A percentile compares a stretch with the other conserved stretches of the same genome.
phyloP scores from a whole-genome alignment of 2,888 invertebrate genomes.

The Seira musarum region DNA sequence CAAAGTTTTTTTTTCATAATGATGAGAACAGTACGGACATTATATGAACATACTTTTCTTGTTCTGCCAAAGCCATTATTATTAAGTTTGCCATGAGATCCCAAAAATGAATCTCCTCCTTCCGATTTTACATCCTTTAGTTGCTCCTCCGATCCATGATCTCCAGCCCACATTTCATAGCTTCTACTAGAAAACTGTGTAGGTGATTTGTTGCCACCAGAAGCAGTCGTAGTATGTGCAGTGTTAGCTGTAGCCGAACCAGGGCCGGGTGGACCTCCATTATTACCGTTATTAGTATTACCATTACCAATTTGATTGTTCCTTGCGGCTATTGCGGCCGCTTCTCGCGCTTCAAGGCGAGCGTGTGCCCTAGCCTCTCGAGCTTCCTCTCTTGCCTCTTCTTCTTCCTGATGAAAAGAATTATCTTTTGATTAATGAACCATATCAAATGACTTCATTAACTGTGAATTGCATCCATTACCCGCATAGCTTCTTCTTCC shows the following conservation, averaged over 20 bases:
- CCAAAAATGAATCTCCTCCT: constrained; percentile 92
- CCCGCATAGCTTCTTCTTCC: constrained; percentile 89
- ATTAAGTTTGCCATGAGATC: constrained; percentile 67
- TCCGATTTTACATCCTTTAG: constrained; percentile 85
- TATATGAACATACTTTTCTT: constrained; percentile 96
- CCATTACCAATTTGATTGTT: too few species aligned
- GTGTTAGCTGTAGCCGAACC: not conserved
- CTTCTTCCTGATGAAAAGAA: constrained; percentile 87
- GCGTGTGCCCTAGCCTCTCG: constrained; percentile 77
- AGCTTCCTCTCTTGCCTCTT: constrained; percentile 82
- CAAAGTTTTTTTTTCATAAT: not conserved
- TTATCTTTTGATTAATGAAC: too few species aligned
- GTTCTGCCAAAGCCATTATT: constrained; percentile 76
- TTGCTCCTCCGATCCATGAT: constrained; percentile 90
- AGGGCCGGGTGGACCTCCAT: too few species aligned
- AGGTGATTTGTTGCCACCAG: constrained; percentile 85
- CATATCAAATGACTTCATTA: not conserved
- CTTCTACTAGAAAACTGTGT: constrained; percentile 93
- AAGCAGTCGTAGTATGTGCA: constrained; percentile 15
- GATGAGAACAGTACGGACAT: too few species aligned
- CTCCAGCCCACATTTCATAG: constrained; percentile 92
- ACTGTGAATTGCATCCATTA: too few species aligned
- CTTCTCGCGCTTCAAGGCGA: constrained; percentile 78
- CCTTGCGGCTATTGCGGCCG: constrained; percentile 74
- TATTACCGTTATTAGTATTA: too few species aligned